Percentiles rank a stretch among this genome's conserved stretches.
phyloP scores from a whole-genome alignment of 1,140 invertebrate species.

The Homalodisca vitripennis region DNA sequence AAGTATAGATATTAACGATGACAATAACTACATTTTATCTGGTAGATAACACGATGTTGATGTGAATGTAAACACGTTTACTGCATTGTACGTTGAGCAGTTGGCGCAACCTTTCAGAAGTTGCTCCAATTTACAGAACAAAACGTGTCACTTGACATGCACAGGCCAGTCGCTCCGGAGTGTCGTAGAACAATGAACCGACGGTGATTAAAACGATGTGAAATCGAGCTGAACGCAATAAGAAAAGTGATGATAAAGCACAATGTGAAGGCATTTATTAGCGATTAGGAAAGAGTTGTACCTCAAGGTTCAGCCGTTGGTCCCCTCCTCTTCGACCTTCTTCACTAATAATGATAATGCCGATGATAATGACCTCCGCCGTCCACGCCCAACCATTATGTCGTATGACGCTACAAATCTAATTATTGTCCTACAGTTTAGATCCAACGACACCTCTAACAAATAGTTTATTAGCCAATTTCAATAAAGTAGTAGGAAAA shows the following conservation, averaged over 20 bases:
- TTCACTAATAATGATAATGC: slow-evolving; percentile 15
- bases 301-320: background rate
- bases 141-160: too few species aligned
- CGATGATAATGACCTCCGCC: background rate
- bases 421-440: slow-evolving; percentile 1
- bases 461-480: background rate
- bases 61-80: too few species aligned
- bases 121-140: too few species aligned
- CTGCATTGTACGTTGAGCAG: too few species aligned
- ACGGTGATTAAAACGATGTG: slow-evolving; percentile 10
- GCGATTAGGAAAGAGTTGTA: slow-evolving; percentile 14
- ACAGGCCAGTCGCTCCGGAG: too few species aligned
- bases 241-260: slow-evolving; percentile 15
- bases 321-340: slow-evolving; percentile 1
- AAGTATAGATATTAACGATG: too few species aligned
- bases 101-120: too few species aligned
- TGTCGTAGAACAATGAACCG: slow-evolving; percentile 7
- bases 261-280: slow-evolving; percentile 16
- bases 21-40: too few species aligned
- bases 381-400: background rate
- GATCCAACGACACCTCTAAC: background rate
- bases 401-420: background rate
- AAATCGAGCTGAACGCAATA: slow-evolving; percentile 14
- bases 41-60: too few species aligned
- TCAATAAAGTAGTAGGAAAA: too few species aligned